Evolutionary conservation across 2,888 invertebrate species (phyloP).

Genomic region (Chalcis sispes): DNA sequence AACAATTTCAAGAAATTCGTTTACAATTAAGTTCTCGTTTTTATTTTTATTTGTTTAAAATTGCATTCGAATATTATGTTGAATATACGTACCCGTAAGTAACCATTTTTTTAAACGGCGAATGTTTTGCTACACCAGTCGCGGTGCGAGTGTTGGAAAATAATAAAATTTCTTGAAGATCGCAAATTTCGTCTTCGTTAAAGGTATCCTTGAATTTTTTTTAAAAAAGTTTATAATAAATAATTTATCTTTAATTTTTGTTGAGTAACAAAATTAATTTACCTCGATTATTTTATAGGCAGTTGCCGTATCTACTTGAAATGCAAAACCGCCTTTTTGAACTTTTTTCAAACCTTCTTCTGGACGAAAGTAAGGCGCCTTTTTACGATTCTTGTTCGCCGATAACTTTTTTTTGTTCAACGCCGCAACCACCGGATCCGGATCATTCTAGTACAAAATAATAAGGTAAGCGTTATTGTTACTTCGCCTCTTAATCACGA

Average conservation of each 20-base stretch:
- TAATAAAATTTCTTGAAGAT: conserved; percentile 78
- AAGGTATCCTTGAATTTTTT: conserved; percentile 77
- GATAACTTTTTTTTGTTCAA: conserved; percentile 80
- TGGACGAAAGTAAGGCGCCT: conserved; percentile 73
- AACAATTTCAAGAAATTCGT: too few species aligned
- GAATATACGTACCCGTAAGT: conserved; percentile 60
- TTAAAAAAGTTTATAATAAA: background rate
- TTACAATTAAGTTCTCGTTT: too few species aligned
- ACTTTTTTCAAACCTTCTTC: conserved; percentile 79
- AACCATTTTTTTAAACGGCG: conserved; percentile 70
- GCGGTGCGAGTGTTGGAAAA: conserved; percentile 61
- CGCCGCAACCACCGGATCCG: conserved; percentile 80
- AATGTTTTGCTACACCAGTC: conserved; percentile 63
- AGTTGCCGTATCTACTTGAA: conserved; percentile 82
- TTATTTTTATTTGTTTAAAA: too few species aligned
- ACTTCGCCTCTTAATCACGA: too few species aligned
- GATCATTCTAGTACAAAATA: conserved; percentile 78
- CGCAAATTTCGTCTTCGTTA: conserved; percentile 82
- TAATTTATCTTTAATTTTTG: background rate
- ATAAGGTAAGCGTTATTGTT: too few species aligned
- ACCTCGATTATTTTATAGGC: conserved; percentile 82
- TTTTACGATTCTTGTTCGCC: conserved; percentile 60
- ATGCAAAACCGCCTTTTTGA: conserved; percentile 82
- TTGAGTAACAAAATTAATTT: conserved; percentile 20
- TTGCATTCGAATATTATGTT: background rate